Base-by-base conservation (phyloP, 2,888 invertebrate genomes). In the Scaptomyza caliginosa region DNA sequence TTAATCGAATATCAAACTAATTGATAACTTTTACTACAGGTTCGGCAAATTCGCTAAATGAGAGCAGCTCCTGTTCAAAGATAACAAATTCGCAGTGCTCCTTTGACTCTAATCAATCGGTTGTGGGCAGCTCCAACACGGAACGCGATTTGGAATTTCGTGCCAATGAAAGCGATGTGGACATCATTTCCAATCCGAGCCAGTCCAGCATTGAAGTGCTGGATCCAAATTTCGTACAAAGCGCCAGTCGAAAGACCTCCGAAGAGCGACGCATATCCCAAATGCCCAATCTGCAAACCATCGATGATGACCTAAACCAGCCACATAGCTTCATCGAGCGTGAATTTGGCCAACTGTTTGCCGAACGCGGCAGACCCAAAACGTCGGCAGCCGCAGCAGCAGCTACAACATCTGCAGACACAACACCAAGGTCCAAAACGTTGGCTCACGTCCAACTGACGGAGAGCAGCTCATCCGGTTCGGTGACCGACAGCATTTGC, bases 151-250 rank as follows among this genome's bases (percentile, higher is more conserved):
- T 88, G 34, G 89, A 89, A 58, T 87, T 88, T 52, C 89, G 89
- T 55, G 77, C 88, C 10, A 90, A 90, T 65, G 94, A 94, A 77
- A 95, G 95, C 89, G 95, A 95, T 80, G 93, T 95, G 64, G 94
- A 95, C 76, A 92, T 95, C 39, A 92, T 95, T 21, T 94, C 94
- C 65, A 94, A 95, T 90, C 94, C 94, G 11, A 95, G 95, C 90
- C 94, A 94, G 84, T 94, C 94, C 76, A 95, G 94, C 82, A 94
- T 95, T 56, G 94, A 94, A 90, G 93, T 94, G 26, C 88, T 94
- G 48, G 93, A 93, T 76, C 76, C 83, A 3, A 72, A 78, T n/a
- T 86, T 73, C 52, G 64, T 65, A 8, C 82, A 70, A 23, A 71
- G 67, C 28, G 67, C 67, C 6, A 85, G 83, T 66, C 90, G 91